Base-by-base conservation (phyloP, 2,888 invertebrate genomes). In the Agonopterix arenella region DNA sequence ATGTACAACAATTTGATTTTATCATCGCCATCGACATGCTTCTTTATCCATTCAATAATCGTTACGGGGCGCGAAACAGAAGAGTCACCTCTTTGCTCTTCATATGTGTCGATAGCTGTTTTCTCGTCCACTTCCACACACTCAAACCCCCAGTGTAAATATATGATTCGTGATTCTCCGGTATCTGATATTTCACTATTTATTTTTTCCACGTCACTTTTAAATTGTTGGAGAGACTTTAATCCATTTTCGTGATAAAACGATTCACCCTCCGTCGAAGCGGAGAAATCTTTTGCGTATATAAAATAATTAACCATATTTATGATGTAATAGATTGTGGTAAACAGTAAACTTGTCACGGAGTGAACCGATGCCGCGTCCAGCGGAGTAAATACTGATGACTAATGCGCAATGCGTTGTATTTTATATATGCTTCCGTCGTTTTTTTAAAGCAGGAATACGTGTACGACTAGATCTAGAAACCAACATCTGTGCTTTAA, bases 201-300 rank as follows among this genome's bases (percentile, higher is more conserved):
- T 0, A 64, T 58, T 52, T 49, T 58, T 53, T 61, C 54, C 8
- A 65, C 60, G 11, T 65, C 56, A 16, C 8, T 18, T 60, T 63
- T 61, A 46, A 67, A 67, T 4, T 64, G 56, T 28, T 59, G 47
- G 10, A 67, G 45, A 44, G 61, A 60, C 51, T 60, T 58, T 42
- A 66, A 49, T 3, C 62, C 65, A 41, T 61, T 65, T 4, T 8
- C 47, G 45, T 68, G 66, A 46, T 61, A 70, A 55, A 58, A 48
- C 1, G 18, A 9, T 45, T n/a, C 42, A 41, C 51, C 36, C n/a
- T 43, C 7, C 9, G 62, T 64, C 5, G 64, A 64, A 1, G 51
- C 59, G 47, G 65, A 67, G 59, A 55, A 62, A 54, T 63, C 68
- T 61, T 62, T 60, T 53, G 66, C 64, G 56, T 66, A 62, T 57